Evolutionary conservation across 2,888 invertebrate genomes (phyloP), one percentile per base, ranked within the genome.

Genomic region (Phlogophora meticulosa): DNA sequence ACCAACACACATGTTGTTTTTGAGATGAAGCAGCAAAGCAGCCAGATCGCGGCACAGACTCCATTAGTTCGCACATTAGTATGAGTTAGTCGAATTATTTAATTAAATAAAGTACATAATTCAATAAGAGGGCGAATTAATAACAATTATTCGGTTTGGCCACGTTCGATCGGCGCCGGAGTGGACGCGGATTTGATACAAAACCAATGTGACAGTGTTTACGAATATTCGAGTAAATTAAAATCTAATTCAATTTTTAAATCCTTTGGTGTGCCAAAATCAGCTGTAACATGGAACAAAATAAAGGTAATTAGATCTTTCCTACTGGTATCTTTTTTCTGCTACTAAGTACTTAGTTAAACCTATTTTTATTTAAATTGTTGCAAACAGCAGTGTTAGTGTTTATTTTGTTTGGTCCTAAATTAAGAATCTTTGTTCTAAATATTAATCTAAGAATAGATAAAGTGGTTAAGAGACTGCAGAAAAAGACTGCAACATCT

Each of bases 1-100:
- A 68, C 65, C 76, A 77, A 72, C 88, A 89, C 94, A 94, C 90
- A 91, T 94, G 93, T 91, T 88, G 88, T 82, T 84, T 83, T 84
- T 84, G 86, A 88, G 87, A 83, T 83, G 86, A 85, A 83, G 85
- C 87, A 83, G 83, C 85, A 74, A 82, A 85, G 84, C 82, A 94
- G 95, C 94, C 95, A 95, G 94, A 94, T 91, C 94, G 80, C 87
- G 83, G 91, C 87, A 93, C 90, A 87, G 84, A 92, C 90, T 93
- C 93, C 94, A 95, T 95, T 95, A 94, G 95, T 95, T 94, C 95
- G 87, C 94, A 94, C 95, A 95, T 95, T 95, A 95, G 91, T 75
- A 83, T 86, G 92, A 93, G 94, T 95, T 95, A 95, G 94, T 92
- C 90, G 91, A 94, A 94, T 95, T 94, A 94, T 94, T 91, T 91